Conservation (phyloP, 2,888 invertebrate genomes). For the Micoletzkya japonica region DNA sequence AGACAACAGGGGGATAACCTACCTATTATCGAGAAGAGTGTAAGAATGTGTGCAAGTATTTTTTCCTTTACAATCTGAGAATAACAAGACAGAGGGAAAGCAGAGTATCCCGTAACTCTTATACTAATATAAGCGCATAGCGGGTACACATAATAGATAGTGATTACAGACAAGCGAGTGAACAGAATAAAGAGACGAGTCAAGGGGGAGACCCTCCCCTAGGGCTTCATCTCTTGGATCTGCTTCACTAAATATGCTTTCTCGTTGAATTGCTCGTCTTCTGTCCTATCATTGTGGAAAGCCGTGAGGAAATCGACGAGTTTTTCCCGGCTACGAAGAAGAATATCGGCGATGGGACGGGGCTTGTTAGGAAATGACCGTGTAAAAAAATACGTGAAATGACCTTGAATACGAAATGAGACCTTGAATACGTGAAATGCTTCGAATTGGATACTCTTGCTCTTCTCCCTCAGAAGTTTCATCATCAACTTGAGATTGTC, state of each 20-base stretch:
- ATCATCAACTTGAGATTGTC: conserved; percentile 99
- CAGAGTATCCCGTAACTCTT: no score
- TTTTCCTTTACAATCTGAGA: no score
- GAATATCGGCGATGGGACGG: conserved; percentile 95
- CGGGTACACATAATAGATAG: no score
- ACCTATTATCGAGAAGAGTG: no score
- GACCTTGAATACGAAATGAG: no score
- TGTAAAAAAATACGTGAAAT: conserved; percentile 70
- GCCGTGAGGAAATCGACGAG: conserved; percentile 89
- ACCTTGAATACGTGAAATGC: conserved; percentile 99
- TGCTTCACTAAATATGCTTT: conserved; percentile 99
- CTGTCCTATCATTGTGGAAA: conserved; percentile 85
- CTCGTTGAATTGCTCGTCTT: conserved; percentile 78
- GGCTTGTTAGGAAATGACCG: conserved; percentile 99
- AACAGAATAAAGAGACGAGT: background rate
- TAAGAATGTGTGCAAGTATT: no score
- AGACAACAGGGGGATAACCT: no score
- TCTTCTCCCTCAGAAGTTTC: conserved; percentile 99
- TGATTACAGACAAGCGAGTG: background rate
- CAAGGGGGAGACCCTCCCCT: no score
- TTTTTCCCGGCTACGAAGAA: conserved; percentile 81
- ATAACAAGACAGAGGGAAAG: no score
- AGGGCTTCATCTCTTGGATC: conserved; percentile 88
- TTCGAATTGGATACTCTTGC: conserved; percentile 99
- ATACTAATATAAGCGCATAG: no score